Conservation (phyloP, 2,113 vertebrate genomes). For the Centropus bengalensis region DNA sequence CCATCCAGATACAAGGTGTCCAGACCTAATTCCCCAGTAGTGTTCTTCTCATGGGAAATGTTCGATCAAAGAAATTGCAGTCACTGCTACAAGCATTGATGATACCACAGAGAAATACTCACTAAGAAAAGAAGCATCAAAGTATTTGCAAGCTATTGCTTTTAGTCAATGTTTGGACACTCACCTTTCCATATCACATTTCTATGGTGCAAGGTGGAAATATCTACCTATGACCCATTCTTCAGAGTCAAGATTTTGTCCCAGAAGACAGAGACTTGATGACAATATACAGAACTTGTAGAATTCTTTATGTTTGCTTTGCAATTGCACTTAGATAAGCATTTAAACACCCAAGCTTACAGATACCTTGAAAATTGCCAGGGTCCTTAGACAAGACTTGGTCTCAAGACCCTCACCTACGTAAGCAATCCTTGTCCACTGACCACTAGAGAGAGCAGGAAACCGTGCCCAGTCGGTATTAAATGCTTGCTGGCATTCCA, state of each 20-base stretch:
- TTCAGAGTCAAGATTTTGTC: not conserved
- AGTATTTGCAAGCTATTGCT: not conserved
- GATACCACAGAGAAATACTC: not conserved
- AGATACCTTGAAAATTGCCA: not conserved
- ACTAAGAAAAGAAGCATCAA: not conserved
- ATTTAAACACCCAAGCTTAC: not conserved
- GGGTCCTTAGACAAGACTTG: not conserved
- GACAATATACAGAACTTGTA: not conserved
- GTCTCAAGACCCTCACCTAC: not conserved
- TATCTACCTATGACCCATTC: not conserved
- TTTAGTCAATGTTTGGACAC: not conserved
- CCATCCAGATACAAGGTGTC: not conserved
- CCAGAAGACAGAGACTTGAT: not conserved
- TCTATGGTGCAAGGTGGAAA: not conserved
- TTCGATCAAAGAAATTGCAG: not conserved
- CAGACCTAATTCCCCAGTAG: not conserved
- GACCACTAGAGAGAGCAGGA: fast-evolving
- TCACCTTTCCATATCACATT: not conserved
- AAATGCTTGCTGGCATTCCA: not conserved
- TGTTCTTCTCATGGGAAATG: not conserved
- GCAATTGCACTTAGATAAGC: not conserved
- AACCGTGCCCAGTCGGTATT: not conserved
- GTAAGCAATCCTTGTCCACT: not conserved
- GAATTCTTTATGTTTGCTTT: not conserved
- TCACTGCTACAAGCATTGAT: not conserved